Evolutionary conservation across 1,140 invertebrate genomes (phyloP), one percentile per base, ranked within the genome.

Genomic region (Drosophila navojoa): DNA sequence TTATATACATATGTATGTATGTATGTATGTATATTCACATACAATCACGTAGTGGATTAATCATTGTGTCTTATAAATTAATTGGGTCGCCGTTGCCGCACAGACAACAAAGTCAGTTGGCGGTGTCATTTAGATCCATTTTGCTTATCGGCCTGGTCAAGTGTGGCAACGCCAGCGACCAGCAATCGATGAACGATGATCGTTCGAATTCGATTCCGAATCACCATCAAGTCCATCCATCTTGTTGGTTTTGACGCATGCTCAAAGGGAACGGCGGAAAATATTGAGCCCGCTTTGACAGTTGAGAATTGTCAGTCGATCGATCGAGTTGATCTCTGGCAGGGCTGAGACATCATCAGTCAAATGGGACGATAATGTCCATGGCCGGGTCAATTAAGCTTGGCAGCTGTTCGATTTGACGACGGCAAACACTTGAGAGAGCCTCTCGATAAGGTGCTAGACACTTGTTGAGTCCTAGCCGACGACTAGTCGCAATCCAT

Each of bases 211-310:
- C 62, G 63, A 60, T 73, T 64, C 45, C 38, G 40, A 53, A 27
- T 15, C 27, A 16, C 38, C 55, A 47, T 50, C 70, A 47, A 45
- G 58, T 74, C 61, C 29, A 85, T 86, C 81, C 70, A 85, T 85
- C 81, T 86, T 85, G 53, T 61, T 60, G 58, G 70, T 69, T 81
- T 81, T 78, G 78, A 86, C 77, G 76, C 81, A 60, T 84, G 59
- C 55, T 60, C 35, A 70, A 71, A 49, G 57, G n/a, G 27, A 53
- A 55, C 52, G 61, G 32, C 45, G 58, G 6, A 15, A 70, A 77
- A 63, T 69, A 64, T 68, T 67, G 66, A 49, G 63, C 75, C 40
- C 58, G 15, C 47, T 9, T 7, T 72, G 64, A 49, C 16, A 45
- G 62, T 57, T 45, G 44, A 25, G 38, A 55, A 32, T 55, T 35